These are phyloP conservation scores for Thunnus albacares DNA, from an alignment of 2,797 vertebrate genomes.

Conservation along the genomic window DNA sequence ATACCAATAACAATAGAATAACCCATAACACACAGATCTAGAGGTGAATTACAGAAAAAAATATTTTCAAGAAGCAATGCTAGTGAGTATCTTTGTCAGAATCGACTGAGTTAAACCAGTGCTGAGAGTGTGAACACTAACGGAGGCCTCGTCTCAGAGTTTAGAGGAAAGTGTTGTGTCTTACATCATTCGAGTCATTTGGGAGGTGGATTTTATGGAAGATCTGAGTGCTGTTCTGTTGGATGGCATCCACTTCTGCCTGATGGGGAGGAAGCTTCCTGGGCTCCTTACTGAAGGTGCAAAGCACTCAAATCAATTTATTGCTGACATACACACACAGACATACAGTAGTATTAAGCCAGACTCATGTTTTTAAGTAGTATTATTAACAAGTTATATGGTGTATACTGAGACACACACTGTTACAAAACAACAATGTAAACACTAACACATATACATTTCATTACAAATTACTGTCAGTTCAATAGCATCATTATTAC, in stretches of 20 bases:
- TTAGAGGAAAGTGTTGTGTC: slow-evolving; percentile 10
- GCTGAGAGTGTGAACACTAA: background rate
- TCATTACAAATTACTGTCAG: background rate
- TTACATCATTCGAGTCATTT: slow-evolving; percentile 88
- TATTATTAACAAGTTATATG: too few species aligned
- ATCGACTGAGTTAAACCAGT: background rate
- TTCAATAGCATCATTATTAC: background rate
- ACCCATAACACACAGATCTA: background rate
- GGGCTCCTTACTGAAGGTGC: slow-evolving; percentile 84
- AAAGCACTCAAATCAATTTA: slow-evolving; percentile 19
- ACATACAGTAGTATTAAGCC: too few species aligned
- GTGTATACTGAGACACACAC: too few species aligned
- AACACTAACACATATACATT: background rate
- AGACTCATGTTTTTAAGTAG: too few species aligned
- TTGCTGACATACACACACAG: background rate
- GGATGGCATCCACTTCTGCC: slow-evolving; percentile 93
- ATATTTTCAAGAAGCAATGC: background rate
- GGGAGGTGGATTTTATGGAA: slow-evolving; percentile 94
- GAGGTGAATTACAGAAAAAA: background rate
- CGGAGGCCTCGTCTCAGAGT: background rate
- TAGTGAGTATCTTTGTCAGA: background rate
- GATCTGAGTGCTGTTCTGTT: slow-evolving; percentile 91
- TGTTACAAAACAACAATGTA: too few species aligned
- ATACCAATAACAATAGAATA: background rate
- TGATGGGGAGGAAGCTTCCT: slow-evolving; percentile 92